Base-by-base conservation (phyloP, 2,113 vertebrate genomes). In the Porphyrio hochstetteri region DNA sequence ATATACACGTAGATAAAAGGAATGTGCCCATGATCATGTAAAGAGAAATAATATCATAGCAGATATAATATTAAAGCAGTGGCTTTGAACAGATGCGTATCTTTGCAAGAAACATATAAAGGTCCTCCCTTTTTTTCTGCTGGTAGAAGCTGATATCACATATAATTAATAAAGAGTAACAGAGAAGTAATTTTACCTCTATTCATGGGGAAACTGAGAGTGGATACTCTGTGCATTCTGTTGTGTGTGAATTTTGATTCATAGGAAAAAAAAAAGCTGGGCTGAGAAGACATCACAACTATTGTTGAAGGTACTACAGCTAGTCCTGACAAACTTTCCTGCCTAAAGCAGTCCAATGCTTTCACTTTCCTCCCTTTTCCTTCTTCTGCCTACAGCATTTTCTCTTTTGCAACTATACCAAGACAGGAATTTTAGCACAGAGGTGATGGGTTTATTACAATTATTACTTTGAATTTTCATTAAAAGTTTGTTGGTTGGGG, bases 101-200 rank as follows among this genome's bases (percentile, higher is more conserved):
- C 1, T 1, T 24, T 20, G 4, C 13, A 60, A 64, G 27, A 7
- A 71, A 38, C 14, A 44, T 9, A 24, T 59, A 53, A 81, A 46
- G 0, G 1, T 50, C 6, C 3, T 69, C 77, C 17, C 19, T 0
- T 3, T 63, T 70, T 86, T 53, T 60, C 8, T 36, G 15, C 5
- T 88, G 3, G 10, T 42, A 40, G 25, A 40, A 35, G 8, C 18
- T 59, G 61, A 38, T 69, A 33, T 23, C 11, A 42, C 7, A 8
- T 31, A 8, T 23, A 64, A 55, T 46, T 63, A 82, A 48, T 7
- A 46, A 68, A 74, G 11, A 64, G 5, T 10, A 63, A 57, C 5
- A 57, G 21, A 65, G 35, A 72, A 72, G 11, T 27, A 33, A 40
- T 78, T 68, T 57, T 69, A 21, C 50, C 23, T 74, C 60, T 68